A percentile compares a stretch with the other conserved stretches of the same genome.
These are phyloP conservation scores for Myotis findleyi DNA, from an alignment of 2,797 vertebrate species.

Conservation along the genomic window DNA sequence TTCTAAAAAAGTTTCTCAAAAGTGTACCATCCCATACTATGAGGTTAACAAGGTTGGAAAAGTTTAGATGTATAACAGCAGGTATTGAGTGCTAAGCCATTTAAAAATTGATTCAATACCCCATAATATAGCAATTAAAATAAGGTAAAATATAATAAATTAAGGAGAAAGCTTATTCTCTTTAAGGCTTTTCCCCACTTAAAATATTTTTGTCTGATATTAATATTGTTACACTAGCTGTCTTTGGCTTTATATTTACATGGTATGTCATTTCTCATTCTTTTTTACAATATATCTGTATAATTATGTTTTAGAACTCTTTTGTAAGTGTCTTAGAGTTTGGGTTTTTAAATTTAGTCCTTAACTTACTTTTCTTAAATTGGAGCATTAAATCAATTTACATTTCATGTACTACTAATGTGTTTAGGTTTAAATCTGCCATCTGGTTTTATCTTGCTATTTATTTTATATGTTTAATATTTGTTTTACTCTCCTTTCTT, in stretches of 20 bases:
- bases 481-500: background rate
- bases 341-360: background rate
- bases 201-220: background rate
- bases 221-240: background rate
- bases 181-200: background rate
- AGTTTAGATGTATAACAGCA: background rate
- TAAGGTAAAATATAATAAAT: background rate
- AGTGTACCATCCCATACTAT: background rate
- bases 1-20: background rate
- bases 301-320: background rate
- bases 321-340: background rate
- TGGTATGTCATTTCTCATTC: background rate
- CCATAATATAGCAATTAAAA: background rate
- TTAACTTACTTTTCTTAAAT: slow-evolving; percentile 47
- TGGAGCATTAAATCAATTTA: background rate
- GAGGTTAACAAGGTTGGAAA: background rate
- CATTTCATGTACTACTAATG: background rate
- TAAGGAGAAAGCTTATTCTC: background rate
- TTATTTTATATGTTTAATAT: background rate
- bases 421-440: background rate
- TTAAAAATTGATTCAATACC: background rate
- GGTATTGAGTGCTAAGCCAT: background rate
- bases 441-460: background rate
- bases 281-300: background rate
- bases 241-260: background rate